phyloP scores from a whole-genome alignment of 2,113 vertebrate genomes.

The Phylloscopus whistleri region DNA sequence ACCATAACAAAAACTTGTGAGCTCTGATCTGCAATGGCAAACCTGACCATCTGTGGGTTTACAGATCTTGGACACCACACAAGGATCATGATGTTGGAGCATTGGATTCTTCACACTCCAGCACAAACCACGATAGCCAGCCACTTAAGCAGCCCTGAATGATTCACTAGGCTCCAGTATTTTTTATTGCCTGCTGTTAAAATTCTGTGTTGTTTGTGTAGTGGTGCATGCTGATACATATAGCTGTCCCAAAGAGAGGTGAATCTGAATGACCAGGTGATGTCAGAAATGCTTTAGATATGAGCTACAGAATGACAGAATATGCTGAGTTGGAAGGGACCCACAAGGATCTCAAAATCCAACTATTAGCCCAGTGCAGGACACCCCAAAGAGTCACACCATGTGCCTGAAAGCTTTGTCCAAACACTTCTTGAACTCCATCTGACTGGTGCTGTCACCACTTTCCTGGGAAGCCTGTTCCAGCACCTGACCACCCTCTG shows the following conservation, averaged over 20 bases:
- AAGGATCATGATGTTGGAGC: not conserved
- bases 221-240: not conserved
- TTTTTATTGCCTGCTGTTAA: not conserved
- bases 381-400: not conserved
- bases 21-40: constrained; percentile 1
- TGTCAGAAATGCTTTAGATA: not conserved
- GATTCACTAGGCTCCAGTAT: not conserved
- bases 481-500: not conserved
- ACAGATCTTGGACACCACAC: not conserved
- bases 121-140: not conserved
- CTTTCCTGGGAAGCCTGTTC: not conserved
- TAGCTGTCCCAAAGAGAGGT: not conserved
- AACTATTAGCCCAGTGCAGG: not conserved
- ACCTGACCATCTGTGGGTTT: not conserved
- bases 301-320: not conserved
- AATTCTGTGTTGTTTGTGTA: not conserved
- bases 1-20: not conserved
- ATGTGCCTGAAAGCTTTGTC: not conserved
- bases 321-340: not conserved
- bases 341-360: not conserved
- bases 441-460: not conserved
- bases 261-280: not conserved
- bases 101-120: not conserved
- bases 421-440: not conserved
- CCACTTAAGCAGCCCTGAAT: not conserved